Base-by-base conservation (phyloP, 2,113 vertebrate genomes). In the Anser cygnoides region DNA sequence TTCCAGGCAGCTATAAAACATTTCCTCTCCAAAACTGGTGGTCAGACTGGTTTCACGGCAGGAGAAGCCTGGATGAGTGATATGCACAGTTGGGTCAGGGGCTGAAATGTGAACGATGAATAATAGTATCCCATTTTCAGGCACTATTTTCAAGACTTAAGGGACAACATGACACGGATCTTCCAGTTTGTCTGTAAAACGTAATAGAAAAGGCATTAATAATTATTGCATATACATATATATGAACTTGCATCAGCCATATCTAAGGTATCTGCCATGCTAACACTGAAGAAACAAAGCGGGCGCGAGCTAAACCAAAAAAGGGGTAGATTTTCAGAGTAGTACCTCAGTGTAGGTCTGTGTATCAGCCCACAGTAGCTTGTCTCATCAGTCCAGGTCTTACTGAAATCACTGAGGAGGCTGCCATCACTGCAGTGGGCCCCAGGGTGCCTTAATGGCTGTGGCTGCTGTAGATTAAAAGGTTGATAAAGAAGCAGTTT, bases 1-100 rank as follows among this genome's bases (percentile, higher is more conserved):
- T 98, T 99, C 98, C 98, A 99, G 80, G 98, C 97, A 9, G 97
- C 98, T 62, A 98, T 96, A 71, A 99, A 99, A 63, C 98, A 96
- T 76, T 98, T 98, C 21, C 96, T 98, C 71, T 97, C 97, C 67
- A 98, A 98, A 55, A 98, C 41, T 33, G 97, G 97, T 89, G 98
- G 89, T 78, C 67, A 84, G 81, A 97, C 98, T 26, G 98, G 98
- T 96, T 99, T 99, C 86, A 98, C 94, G 89, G 97, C 92, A 14
- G 97, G 96, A n/a, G 94, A 84, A 67, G 97, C 97, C 78, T 98
- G 89, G 91, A 97, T 93, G 44, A 98, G 79, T 70, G 98, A 33
- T 55, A 95, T 68, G 74, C 94, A 93, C 59, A 98, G 96, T 92
- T 96, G 96, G 76, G 88, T 43, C 41, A 44, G 54, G 63, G 93